These are phyloP conservation scores for Eristalinus aeneus DNA, from an alignment of 2,888 invertebrate genomes.

Conservation along the genomic window DNA sequence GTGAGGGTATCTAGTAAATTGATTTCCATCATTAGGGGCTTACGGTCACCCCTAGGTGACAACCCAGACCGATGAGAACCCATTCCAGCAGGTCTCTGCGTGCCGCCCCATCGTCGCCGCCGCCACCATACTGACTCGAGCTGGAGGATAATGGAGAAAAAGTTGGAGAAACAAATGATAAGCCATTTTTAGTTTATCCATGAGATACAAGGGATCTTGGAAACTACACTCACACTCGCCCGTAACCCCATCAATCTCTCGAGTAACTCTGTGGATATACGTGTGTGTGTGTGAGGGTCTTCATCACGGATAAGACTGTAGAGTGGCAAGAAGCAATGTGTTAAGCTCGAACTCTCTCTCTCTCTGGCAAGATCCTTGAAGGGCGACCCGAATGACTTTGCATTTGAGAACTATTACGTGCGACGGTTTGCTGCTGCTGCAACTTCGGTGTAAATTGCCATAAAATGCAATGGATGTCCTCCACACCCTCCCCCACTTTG, in stretches of 20 bases:
- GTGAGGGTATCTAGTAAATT: slow-evolving; percentile 47
- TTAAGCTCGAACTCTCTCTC: slow-evolving; percentile 20
- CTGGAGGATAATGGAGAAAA: slow-evolving; percentile 11
- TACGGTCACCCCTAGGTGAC: slow-evolving; percentile 55
- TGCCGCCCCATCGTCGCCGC: too few species aligned
- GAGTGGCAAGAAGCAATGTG: slow-evolving; percentile 39
- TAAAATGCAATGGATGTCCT: too few species aligned
- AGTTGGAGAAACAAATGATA: slow-evolving; percentile 54
- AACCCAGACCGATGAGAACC: slow-evolving; percentile 26
- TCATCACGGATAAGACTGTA: slow-evolving; percentile 35
- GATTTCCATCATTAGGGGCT: slow-evolving; percentile 65
- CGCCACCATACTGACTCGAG: not conserved
- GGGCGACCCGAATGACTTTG: slow-evolving; percentile 36
- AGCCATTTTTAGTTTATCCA: slow-evolving; percentile 61
- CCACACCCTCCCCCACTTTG: slow-evolving; percentile 3
- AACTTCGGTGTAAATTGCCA: slow-evolving; percentile 35
- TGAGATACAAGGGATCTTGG: slow-evolving; percentile 42
- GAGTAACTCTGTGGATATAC: not conserved
- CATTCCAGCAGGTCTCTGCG: not conserved
- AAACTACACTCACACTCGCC: slow-evolving; percentile 27
- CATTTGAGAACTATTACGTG: slow-evolving; percentile 58
- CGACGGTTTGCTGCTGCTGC: slow-evolving; percentile 46
- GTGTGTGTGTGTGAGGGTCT: slow-evolving; percentile 14
- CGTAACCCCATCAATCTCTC: slow-evolving; percentile 46
- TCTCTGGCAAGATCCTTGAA: slow-evolving; percentile 23